phyloP scores from a whole-genome alignment of 2,113 vertebrate species.

The Xiphophorus hellerii region DNA sequence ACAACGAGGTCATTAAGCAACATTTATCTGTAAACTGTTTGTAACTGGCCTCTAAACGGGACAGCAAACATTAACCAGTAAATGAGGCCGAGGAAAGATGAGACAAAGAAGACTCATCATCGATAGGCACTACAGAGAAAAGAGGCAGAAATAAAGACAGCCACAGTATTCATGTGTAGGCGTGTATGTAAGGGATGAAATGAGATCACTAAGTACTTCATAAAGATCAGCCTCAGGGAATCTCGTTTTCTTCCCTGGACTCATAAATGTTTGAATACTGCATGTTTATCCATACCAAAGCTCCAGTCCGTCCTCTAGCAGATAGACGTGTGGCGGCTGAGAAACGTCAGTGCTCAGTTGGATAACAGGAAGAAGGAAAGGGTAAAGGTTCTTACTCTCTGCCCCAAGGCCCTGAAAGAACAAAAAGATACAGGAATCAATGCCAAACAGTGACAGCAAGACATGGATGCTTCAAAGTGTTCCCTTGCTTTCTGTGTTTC shows the following conservation, averaged over 20 bases:
- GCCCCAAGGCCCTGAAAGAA: slow-evolving; percentile 89
- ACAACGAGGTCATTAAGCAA: not conserved
- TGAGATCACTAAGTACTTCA: slow-evolving; percentile 23
- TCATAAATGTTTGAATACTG: slow-evolving; percentile 8
- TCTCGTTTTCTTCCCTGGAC: not conserved
- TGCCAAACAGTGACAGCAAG: slow-evolving; percentile 41
- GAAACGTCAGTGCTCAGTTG: slow-evolving; percentile 97
- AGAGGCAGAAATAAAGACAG: not conserved
- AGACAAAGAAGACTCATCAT: slow-evolving; percentile 2
- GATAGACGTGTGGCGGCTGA: slow-evolving; percentile 97
- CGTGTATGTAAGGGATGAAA: slow-evolving; percentile 12
- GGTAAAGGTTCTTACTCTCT: slow-evolving; percentile 95
- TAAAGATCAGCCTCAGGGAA: slow-evolving; percentile 10
- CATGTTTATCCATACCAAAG: slow-evolving; percentile 86
- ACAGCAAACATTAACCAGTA: not conserved
- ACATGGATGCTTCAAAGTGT: slow-evolving; percentile 11
- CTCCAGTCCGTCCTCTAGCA: slow-evolving; percentile 97
- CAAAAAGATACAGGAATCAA: slow-evolving; percentile 30
- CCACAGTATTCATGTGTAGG: slow-evolving; percentile 9
- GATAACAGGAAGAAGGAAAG: slow-evolving; percentile 97
- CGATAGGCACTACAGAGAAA: not conserved
- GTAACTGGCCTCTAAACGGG: slow-evolving; percentile 8
- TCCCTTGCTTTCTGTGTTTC: slow-evolving; percentile 1
- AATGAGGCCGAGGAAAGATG: slow-evolving; percentile 20
- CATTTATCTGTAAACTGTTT: slow-evolving; percentile 20